Percentiles rank a stretch among this genome's conserved stretches.
Conservation (phyloP, 2,113 vertebrate species). For the Macaca fascicularis region DNA sequence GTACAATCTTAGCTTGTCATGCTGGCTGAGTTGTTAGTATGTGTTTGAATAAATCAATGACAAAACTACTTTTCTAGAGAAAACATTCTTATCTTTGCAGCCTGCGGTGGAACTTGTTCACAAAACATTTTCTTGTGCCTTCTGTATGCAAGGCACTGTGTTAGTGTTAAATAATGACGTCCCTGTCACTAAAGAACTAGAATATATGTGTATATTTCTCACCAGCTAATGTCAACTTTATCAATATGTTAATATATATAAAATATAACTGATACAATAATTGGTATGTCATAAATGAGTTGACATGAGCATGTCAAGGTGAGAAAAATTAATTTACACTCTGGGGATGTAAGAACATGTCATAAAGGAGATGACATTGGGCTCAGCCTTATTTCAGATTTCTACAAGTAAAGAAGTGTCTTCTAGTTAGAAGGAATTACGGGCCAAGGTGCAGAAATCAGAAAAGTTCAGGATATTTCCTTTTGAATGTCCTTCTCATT, state of each 20-base stretch:
- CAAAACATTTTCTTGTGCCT: background rate
- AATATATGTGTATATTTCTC: background rate
- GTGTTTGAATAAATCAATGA: background rate
- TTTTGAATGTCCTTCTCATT: background rate
- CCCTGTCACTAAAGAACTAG: background rate
- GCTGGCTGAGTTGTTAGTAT: background rate
- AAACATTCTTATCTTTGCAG: background rate
- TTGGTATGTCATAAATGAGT: background rate
- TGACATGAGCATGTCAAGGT: background rate
- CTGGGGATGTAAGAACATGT: background rate
- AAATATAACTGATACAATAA: slow-evolving; percentile 5
- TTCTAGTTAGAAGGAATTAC: slow-evolving; percentile 16
- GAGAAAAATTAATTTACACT: background rate
- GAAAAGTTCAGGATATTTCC: background rate
- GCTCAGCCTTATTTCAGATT: background rate
- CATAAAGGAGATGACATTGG: background rate
- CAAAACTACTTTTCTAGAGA: background rate
- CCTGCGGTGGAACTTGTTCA: background rate
- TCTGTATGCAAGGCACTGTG: background rate
- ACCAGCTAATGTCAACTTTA: background rate
- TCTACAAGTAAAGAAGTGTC: background rate
- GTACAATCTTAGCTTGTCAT: background rate
- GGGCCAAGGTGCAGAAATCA: background rate
- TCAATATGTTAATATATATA: background rate
- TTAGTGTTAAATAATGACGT: background rate